phyloP scores from a whole-genome alignment of 2,888 invertebrate species.

The Sialis lutaria region DNA sequence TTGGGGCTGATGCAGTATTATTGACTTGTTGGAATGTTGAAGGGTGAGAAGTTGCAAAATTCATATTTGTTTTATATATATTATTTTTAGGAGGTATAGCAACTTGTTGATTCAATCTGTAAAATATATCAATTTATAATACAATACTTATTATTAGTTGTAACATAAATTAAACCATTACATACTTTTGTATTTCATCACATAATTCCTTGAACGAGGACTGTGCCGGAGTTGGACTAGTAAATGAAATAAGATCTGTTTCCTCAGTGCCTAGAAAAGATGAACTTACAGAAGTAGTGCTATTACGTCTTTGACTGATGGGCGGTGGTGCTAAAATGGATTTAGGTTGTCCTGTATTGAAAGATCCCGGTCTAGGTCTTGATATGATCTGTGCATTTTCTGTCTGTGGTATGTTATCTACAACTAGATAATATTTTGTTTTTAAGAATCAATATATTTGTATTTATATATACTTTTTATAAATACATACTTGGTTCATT shows the following conservation, averaged over 20 bases:
- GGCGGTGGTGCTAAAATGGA: slow-evolving; percentile 30
- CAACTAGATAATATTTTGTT: neutral
- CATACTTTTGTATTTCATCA: slow-evolving; percentile 34
- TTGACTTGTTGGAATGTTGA: neutral
- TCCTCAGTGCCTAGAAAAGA: slow-evolving; percentile 28
- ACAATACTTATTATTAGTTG: neutral
- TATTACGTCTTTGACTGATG: slow-evolving; percentile 19
- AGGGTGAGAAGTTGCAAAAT: neutral
- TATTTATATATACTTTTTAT: neutral
- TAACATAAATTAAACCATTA: neutral
- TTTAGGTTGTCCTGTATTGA: slow-evolving; percentile 25
- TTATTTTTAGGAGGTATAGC: too few species aligned
- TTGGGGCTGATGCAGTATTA: neutral
- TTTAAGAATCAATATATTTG: neutral
- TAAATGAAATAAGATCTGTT: slow-evolving; percentile 53
- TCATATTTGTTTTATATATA: neutral
- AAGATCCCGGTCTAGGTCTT: slow-evolving; percentile 38
- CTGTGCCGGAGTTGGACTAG: slow-evolving; percentile 32
- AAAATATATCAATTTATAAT: neutral
- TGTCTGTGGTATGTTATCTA: slow-evolving; percentile 4
- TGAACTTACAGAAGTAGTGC: slow-evolving; percentile 19
- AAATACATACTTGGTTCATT: neutral
- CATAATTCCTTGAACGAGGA: slow-evolving; percentile 41
- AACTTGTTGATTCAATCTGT: neutral
- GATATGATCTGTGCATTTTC: slow-evolving; percentile 29